A percentile compares a stretch with the other conserved stretches of the same genome.
phyloP scores from a whole-genome alignment of 2,888 invertebrate genomes.

The Chrysopilus asiliformis region DNA sequence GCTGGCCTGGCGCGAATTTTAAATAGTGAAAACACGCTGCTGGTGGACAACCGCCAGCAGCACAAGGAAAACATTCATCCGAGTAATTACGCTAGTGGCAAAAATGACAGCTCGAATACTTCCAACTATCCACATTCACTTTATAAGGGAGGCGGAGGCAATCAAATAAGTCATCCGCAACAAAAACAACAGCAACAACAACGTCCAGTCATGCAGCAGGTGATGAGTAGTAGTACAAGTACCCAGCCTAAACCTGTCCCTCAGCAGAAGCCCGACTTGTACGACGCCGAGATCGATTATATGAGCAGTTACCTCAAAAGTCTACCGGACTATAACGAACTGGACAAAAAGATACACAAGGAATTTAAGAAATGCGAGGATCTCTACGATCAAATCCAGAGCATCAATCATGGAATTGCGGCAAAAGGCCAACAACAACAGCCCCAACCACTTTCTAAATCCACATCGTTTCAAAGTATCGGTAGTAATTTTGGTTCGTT shows the following conservation, averaged over 20 bases:
- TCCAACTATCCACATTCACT: neutral
- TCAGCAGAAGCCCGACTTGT: constrained; percentile 26
- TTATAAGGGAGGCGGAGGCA: neutral
- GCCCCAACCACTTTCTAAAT: constrained; percentile 25
- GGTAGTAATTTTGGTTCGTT: constrained; percentile 11
- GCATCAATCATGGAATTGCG: constrained; percentile 14
- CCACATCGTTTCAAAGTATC: constrained; percentile 30
- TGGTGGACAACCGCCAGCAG: neutral
- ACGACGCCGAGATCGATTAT: constrained; percentile 36
- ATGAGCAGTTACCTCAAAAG: constrained; percentile 37
- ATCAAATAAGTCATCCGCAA: neutral
- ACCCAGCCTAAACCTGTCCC: neutral
- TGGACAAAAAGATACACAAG: constrained; percentile 33
- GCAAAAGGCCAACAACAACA: constrained; percentile 17
- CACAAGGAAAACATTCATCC: neutral
- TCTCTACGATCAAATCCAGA: constrained; percentile 31
- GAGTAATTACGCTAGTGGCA: neutral
- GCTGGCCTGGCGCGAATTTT: constrained; percentile 8
- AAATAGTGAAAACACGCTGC: neutral
- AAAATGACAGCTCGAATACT: neutral
- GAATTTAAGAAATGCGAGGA: constrained; percentile 36
- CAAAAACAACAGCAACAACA: constrained; percentile 1
- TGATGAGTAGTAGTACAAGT: neutral
- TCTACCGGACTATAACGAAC: constrained; percentile 34
- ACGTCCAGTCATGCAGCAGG: neutral